Evolutionary conservation across 2,113 vertebrate genomes (phyloP), one percentile per base, ranked within the genome.

Genomic region (Elephas maximus): DNA sequence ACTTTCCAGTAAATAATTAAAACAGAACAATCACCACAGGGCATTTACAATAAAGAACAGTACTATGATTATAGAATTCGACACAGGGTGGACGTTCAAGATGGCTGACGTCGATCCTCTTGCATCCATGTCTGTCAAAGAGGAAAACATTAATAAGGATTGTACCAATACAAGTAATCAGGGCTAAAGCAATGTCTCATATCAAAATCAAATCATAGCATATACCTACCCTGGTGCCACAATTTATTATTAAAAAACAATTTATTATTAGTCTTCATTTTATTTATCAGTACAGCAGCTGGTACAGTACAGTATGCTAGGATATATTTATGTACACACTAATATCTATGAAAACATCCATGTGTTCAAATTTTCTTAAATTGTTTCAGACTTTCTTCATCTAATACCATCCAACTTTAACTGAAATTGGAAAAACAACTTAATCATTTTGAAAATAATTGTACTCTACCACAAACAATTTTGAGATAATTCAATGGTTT

Each of bases 91-190:
- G 63, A 97, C 88, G 71, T 41, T 97, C 23, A 96, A 96, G 89
- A 97, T 18, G 65, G 98, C 93, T 2, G 98, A 98, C 57, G 98
- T 98, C 23, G 99, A 99, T 65, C 99, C 99, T 95, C 99, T 98
- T 2, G 99, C 99, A 96, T 99, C 99, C 99, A 99, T 99, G 98
- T 98, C 99, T 99, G 98, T 60, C 98, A 99, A 85, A 98, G 96
- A 98, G 1, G 6, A 91, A 80, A 97, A 97, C 0, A 48, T 97
- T 90, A 92, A 23, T 44, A 53, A 65, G 41, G 71, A 73, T 2
- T 7, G 8, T 4, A n/a, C 18, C n/a, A 18, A 60, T 20, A 82
- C 20, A 53, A 82, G 63, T 10, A 65, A 26, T 45, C 48, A 37
- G 51, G 37, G 24, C 48, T 85, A 82, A 67, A 51, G 26, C 30